These are phyloP conservation scores for Leucozona laternaria DNA, from an alignment of 2,888 invertebrate species.

Conservation along the genomic window DNA sequence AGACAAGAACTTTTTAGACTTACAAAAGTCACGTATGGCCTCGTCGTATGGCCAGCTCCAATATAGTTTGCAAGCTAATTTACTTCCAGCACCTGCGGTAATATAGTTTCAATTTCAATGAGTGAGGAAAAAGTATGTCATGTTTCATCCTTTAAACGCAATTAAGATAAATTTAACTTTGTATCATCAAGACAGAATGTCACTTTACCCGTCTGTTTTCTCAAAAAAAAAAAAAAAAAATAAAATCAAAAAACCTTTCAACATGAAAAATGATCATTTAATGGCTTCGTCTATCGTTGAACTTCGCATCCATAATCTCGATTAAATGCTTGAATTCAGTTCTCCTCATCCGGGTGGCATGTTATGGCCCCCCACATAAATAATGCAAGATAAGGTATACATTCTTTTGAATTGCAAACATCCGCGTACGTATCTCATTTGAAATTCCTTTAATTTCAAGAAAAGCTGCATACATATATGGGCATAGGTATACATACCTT, in stretches of 20 bases:
- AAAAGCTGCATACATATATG: slow-evolving; percentile 3
- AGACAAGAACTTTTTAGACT: too few species aligned
- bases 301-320: slow-evolving; percentile 56
- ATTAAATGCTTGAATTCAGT: slow-evolving; percentile 47
- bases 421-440: slow-evolving; percentile 62
- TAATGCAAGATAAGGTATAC: slow-evolving; percentile 49
- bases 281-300: slow-evolving; percentile 25
- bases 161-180: neutral
- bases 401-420: slow-evolving; percentile 67
- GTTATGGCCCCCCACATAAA: slow-evolving; percentile 33
- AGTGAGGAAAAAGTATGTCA: too few species aligned
- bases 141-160: neutral
- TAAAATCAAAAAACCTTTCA: neutral
- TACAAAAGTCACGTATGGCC: too few species aligned
- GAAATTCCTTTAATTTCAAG: slow-evolving; percentile 57
- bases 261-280: slow-evolving; percentile 12
- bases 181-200: neutral
- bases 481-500: neutral
- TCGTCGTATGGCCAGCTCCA: too few species aligned
- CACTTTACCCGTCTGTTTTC: neutral
- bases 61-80: too few species aligned
- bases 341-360: neutral
- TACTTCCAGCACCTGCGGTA: too few species aligned
- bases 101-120: too few species aligned
- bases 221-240: neutral